Evolutionary conservation across 1,140 invertebrate genomes (phyloP).

Genomic region (Popillia japonica): DNA sequence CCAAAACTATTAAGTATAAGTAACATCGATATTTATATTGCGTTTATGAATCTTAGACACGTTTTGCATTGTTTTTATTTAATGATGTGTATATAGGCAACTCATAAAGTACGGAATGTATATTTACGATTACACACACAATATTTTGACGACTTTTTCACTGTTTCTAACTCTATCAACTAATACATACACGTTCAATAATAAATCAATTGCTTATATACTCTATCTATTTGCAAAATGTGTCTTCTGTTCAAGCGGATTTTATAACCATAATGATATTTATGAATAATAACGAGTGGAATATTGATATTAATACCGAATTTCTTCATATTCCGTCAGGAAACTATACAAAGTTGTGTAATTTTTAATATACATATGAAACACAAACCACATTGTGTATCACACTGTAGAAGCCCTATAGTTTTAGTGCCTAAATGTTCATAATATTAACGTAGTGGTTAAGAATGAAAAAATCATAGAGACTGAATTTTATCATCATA

Average conservation of each 20-base stretch:
- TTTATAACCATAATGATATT: slow-evolving; percentile 4
- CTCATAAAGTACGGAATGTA: no score
- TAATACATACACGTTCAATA: no score
- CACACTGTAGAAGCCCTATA: slow-evolving; percentile 22
- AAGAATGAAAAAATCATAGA: slow-evolving; percentile 30
- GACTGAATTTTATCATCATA: slow-evolving; percentile 37
- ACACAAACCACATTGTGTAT: neutral
- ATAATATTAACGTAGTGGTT: slow-evolving; percentile 32
- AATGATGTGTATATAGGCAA: no score
- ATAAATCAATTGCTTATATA: no score
- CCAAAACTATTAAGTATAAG: neutral
- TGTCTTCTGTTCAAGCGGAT: neutral
- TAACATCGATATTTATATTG: neutral
- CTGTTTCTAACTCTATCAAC: no score
- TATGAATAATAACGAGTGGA: neutral
- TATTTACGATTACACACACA: no score
- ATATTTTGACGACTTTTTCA: no score
- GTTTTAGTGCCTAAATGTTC: slow-evolving; percentile 38
- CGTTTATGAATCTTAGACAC: neutral
- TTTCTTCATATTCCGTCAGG: neutral
- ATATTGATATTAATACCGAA: slow-evolving; percentile 9
- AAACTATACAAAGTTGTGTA: neutral
- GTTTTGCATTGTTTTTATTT: no score
- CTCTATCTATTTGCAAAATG: no score
- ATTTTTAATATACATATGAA: slow-evolving; percentile 14